Conservation (phyloP, 1,140 invertebrate genomes). For the Zaprionus africanus region DNA sequence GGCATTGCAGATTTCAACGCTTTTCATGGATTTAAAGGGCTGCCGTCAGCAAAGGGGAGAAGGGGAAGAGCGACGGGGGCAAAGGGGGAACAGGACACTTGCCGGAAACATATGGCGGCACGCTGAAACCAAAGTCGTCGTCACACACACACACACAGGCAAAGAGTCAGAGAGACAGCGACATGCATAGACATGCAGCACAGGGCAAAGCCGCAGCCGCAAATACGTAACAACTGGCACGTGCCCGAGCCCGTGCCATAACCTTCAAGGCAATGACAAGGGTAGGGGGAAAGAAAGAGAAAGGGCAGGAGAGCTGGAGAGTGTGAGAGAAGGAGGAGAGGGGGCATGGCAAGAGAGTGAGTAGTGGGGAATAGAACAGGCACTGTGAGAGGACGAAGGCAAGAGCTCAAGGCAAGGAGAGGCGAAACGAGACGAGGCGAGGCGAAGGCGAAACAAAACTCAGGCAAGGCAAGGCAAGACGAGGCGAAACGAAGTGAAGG, state of each 20-base stretch:
- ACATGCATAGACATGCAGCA: slow-evolving; percentile 25
- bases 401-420: too few relatives aligned
- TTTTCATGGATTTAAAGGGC: slow-evolving; percentile 61
- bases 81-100: slow-evolving; percentile 62
- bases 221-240: slow-evolving; percentile 65
- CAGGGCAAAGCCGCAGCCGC: slow-evolving; percentile 59
- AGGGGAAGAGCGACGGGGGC: background rate
- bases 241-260: slow-evolving; percentile 66
- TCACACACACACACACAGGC: slow-evolving; percentile 36
- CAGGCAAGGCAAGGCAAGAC: slow-evolving; percentile 5
- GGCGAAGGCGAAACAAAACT: too few relatives aligned
- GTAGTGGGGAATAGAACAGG: background rate
- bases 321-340: background rate
- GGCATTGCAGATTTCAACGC: slow-evolving; percentile 76
- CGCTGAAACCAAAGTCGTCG: slow-evolving; percentile 77
- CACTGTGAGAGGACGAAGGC: background rate
- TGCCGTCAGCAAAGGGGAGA: background rate
- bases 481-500: background rate
- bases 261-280: slow-evolving; percentile 61
- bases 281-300: slow-evolving; percentile 18
- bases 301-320: slow-evolving; percentile 25
- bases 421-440: too few relatives aligned
- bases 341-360: slow-evolving; percentile 23
- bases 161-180: slow-evolving; percentile 27
- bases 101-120: slow-evolving; percentile 80